phyloP scores from a whole-genome alignment of 2,888 invertebrate genomes.

The Lypha dubia region DNA sequence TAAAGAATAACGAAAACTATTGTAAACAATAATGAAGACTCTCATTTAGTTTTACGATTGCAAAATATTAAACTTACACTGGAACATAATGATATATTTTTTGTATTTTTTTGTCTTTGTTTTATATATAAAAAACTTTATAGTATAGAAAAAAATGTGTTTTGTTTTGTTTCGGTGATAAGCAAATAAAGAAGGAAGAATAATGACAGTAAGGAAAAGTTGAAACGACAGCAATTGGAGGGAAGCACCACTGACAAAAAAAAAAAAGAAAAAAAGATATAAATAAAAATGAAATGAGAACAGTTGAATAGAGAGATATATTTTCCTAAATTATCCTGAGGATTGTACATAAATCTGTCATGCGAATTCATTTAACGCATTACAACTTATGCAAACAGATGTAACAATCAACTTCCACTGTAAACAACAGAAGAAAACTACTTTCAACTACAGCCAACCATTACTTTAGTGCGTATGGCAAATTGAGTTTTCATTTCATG shows the following conservation, averaged over 20 bases:
- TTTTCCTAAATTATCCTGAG: no score
- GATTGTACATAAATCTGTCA: no score
- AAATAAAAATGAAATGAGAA: background rate
- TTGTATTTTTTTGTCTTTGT: background rate
- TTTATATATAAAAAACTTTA: background rate
- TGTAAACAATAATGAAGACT: slow-evolving; percentile 54
- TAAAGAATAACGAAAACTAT: slow-evolving; percentile 14
- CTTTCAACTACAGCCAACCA: background rate
- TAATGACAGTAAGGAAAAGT: background rate
- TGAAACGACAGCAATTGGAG: background rate
- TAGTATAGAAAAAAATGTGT: background rate
- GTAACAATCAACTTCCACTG: background rate
- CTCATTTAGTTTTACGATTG: slow-evolving; percentile 67
- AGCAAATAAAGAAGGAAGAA: slow-evolving; percentile 20
- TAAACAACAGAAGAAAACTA: background rate
- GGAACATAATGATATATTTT: slow-evolving; percentile 53
- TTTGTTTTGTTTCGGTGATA: slow-evolving; percentile 28
- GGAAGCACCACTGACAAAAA: background rate
- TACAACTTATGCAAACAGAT: no score
- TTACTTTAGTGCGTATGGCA: slow-evolving; percentile 24
- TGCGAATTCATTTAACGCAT: no score
- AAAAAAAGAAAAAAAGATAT: no score
- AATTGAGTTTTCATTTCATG: slow-evolving; percentile 6
- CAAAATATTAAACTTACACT: slow-evolving; percentile 47
- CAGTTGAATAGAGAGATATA: no score